Percentiles rank a stretch among this genome's conserved stretches.
These are phyloP conservation scores for Lathronympha strigana DNA, from an alignment of 2,888 invertebrate species.

Conservation along the genomic window DNA sequence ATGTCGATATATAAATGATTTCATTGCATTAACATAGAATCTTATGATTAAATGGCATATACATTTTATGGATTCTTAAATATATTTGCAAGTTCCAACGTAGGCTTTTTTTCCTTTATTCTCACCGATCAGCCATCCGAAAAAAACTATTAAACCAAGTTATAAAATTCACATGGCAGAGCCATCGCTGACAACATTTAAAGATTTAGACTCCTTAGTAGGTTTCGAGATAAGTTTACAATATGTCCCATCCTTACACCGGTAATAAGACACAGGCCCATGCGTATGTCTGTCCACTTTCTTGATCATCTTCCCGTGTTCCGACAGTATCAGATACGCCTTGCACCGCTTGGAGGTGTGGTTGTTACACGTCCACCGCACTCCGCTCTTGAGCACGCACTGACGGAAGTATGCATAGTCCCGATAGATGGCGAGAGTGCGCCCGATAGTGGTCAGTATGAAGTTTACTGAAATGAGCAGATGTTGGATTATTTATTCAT, in stretches of 20 bases:
- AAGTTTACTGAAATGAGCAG: slow-evolving; percentile 44
- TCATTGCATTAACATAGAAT: no score
- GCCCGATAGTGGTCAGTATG: slow-evolving; percentile 46
- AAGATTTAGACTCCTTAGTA: not conserved
- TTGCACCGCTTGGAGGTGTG: slow-evolving; percentile 49
- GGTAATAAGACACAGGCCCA: slow-evolving; percentile 45
- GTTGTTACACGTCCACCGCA: slow-evolving; percentile 46
- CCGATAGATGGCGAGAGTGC: slow-evolving; percentile 46
- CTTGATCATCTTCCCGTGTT: slow-evolving; percentile 46
- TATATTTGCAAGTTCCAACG: no score
- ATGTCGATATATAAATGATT: not conserved
- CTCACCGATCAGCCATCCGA: not conserved
- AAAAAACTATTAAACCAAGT: not conserved
- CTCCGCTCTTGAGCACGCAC: slow-evolving; percentile 35
- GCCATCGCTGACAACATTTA: not conserved
- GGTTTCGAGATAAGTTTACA: slow-evolving; percentile 30
- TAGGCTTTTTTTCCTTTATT: no score
- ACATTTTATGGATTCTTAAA: not conserved
- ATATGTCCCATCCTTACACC: slow-evolving; percentile 43
- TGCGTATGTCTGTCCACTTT: slow-evolving; percentile 50
- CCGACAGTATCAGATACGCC: slow-evolving; percentile 49
- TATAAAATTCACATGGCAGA: not conserved
- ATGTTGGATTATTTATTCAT: slow-evolving; percentile 2
- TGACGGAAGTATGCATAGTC: slow-evolving; percentile 47
- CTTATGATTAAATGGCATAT: not conserved